These are phyloP conservation scores for Tapirus terrestris DNA, from an alignment of 2,113 vertebrate species.

Conservation along the genomic window DNA sequence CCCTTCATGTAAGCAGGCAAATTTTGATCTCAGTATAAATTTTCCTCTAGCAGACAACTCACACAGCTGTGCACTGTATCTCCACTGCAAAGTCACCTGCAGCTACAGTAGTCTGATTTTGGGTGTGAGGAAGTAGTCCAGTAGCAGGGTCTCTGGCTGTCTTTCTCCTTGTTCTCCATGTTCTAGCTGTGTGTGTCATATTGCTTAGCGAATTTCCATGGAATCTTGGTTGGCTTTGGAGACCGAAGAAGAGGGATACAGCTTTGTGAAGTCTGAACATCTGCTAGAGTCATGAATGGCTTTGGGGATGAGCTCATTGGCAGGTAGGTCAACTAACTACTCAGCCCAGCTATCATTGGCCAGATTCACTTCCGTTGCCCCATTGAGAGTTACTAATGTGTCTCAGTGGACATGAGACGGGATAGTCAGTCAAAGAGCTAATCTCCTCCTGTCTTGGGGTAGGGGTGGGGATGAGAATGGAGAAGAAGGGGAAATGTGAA, in stretches of 20 bases:
- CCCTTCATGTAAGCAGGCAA: not conserved
- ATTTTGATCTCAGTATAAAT: not conserved
- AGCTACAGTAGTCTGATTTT: not conserved
- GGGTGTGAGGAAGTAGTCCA: rapidly evolving
- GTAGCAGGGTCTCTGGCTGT: constrained; percentile 18
- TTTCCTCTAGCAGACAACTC: not conserved
- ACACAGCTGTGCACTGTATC: not conserved
- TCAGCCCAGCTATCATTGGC: not conserved
- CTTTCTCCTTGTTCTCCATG: not conserved
- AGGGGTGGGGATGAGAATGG: not conserved
- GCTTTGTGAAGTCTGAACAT: constrained; percentile 56
- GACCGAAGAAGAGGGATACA: constrained; percentile 46
- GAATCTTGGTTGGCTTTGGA: constrained; percentile 55
- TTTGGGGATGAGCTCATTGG: constrained; percentile 68
- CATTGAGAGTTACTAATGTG: not conserved
- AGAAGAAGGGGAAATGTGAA: constrained; percentile 21
- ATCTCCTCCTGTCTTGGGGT: constrained; percentile 35
- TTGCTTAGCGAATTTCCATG: not conserved
- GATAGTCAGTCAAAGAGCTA: constrained; percentile 9
- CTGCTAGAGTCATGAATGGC: constrained; percentile 26
- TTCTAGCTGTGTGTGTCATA: not conserved
- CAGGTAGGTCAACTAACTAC: constrained; percentile 69
- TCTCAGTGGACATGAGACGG: not conserved
- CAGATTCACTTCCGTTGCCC: constrained; percentile 29
- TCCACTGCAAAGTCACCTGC: not conserved